Evolutionary conservation across 2,888 invertebrate species (phyloP).

Genomic region (Drosophila peninsularis): DNA sequence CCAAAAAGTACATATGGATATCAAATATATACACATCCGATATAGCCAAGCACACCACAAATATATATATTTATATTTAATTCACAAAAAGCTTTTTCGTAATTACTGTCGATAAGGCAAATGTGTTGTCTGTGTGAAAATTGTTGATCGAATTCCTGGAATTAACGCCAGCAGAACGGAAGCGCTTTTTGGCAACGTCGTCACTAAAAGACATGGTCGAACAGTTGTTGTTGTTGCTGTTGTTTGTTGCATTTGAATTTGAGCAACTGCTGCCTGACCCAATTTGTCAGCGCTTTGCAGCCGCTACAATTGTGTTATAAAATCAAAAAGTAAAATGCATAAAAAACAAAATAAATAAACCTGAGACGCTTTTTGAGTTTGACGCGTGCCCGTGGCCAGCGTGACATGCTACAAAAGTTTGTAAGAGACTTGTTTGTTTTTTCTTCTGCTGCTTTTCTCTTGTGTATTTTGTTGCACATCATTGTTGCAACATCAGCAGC

Average conservation of each 20-base stretch:
- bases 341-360: slow-evolving; percentile 22
- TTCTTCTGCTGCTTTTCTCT: slow-evolving; percentile 2
- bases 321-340: slow-evolving; percentile 23
- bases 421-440: slow-evolving; percentile 57
- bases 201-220: slow-evolving; percentile 34
- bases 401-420: slow-evolving; percentile 52
- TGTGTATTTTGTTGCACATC: slow-evolving; percentile 68
- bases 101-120: slow-evolving; percentile 64
- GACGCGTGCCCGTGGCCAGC: slow-evolving; percentile 68
- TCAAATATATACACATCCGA: slow-evolving; percentile 7
- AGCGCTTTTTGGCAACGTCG: slow-evolving; percentile 66
- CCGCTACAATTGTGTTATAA: slow-evolving; percentile 44
- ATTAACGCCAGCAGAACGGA: slow-evolving; percentile 59
- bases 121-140: slow-evolving; percentile 69
- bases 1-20: background rate
- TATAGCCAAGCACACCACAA: background rate
- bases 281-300: slow-evolving; percentile 53
- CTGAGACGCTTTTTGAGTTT: slow-evolving; percentile 57
- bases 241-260: slow-evolving; percentile 41
- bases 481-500: slow-evolving; percentile 76
- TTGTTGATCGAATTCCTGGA: slow-evolving; percentile 69
- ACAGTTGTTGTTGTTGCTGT: slow-evolving; percentile 19
- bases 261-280: slow-evolving; percentile 43
- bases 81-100: slow-evolving; percentile 58
- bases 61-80: slow-evolving; percentile 33